Percentiles rank a stretch among this genome's conserved stretches.
Evolutionary conservation across 2,888 invertebrate genomes (phyloP).

Genomic region (Lepidonotus clava): DNA sequence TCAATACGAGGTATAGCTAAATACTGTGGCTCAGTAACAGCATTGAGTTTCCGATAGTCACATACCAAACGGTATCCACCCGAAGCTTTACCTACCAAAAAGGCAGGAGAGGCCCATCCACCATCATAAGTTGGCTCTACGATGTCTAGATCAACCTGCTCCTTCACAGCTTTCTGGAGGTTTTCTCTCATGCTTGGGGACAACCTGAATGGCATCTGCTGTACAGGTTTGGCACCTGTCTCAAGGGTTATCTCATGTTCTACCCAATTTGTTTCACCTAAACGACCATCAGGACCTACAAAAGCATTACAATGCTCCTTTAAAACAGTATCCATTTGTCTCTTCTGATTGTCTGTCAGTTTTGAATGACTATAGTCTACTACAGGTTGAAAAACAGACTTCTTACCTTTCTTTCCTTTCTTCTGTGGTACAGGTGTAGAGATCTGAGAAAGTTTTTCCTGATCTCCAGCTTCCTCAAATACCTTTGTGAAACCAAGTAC

Average conservation of each 20-base stretch:
- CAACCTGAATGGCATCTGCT: neutral
- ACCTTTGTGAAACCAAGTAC: neutral
- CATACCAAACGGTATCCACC: too few species aligned
- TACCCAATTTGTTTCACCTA: neutral
- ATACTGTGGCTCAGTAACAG: neutral
- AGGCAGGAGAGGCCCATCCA: too few species aligned
- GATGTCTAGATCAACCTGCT: neutral
- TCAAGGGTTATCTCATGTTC: neutral
- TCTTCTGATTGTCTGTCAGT: neutral
- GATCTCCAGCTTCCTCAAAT: neutral
- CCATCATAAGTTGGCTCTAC: neutral
- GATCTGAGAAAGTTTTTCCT: neutral
- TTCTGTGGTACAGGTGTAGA: neutral
- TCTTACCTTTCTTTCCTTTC: too few species aligned
- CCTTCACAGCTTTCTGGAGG: neutral
- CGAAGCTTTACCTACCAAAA: neutral
- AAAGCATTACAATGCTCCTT: neutral
- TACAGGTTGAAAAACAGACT: neutral
- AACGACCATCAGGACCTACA: neutral
- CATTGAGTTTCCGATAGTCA: too few species aligned
- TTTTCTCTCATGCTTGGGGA: neutral
- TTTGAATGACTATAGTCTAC: neutral
- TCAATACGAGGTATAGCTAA: neutral
- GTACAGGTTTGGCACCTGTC: neutral
- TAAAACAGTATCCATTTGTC: neutral